Percentiles rank a stretch among this genome's conserved stretches.
These are phyloP conservation scores for Lepidocolaptes lacrymiger DNA, from an alignment of 2,797 vertebrate genomes.

Conservation along the genomic window DNA sequence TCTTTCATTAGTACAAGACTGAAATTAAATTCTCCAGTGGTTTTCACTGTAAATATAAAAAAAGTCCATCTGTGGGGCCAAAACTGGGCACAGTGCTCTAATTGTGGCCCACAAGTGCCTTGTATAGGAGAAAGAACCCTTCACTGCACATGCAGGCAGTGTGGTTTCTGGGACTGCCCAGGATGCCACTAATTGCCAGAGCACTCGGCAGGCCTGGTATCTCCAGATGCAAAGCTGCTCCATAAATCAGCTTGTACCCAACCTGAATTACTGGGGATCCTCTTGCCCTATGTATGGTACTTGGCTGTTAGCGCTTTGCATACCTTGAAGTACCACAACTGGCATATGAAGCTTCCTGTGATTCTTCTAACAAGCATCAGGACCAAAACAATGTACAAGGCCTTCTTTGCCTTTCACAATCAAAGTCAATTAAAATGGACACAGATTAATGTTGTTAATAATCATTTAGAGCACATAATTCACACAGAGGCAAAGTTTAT, in stretches of 20 bases:
- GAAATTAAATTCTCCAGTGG: background rate
- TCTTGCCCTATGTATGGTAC: rapidly evolving
- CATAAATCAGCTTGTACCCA: background rate
- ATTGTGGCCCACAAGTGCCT: background rate
- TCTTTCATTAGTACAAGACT: background rate
- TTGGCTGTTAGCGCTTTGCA: background rate
- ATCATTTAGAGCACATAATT: background rate
- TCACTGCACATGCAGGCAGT: background rate
- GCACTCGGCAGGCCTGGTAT: background rate
- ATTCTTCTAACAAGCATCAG: background rate
- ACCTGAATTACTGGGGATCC: background rate
- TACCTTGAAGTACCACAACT: background rate
- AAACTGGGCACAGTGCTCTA: background rate
- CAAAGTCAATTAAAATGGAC: background rate
- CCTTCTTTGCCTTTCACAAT: background rate
- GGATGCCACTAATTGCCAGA: background rate
- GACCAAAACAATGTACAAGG: background rate
- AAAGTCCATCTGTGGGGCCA: background rate
- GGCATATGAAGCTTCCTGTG: background rate
- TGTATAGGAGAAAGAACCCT: background rate
- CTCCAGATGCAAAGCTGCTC: rapidly evolving
- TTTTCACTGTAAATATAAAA: background rate
- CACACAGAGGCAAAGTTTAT: background rate
- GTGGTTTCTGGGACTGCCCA: background rate
- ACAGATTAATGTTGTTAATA: background rate